Evolutionary conservation across 64 coral and sea anemone species (phyloP), one percentile per base, ranked within the genome.

Genomic region (Porites australiensis): DNA sequence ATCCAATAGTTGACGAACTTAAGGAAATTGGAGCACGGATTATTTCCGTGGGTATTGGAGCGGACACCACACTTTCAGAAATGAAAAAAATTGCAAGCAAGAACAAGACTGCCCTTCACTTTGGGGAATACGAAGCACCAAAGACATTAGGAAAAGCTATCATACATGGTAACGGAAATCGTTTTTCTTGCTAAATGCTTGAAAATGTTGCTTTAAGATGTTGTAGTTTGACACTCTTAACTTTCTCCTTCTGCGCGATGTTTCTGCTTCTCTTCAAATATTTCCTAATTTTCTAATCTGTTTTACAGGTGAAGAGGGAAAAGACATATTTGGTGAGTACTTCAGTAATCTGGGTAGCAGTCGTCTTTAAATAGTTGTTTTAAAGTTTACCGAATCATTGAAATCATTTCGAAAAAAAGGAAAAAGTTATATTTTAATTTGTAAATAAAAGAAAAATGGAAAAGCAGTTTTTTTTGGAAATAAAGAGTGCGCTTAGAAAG

Each of bases 91-190:
- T 79, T 59, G 54, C 53, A 3, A 27, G 13, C 9, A 16, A 23
- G 13, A 58, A 79, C 3, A 70, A 19, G 5, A 18, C 66, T 79
- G 77, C 77, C 11, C 77, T 79, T 79, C 53, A 52, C 21, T 79
- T 79, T 59, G 77, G 54, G 54, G 51, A 58, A 52, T 79, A 58
- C 54, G 77, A 79, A 43, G 20, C 49, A n/a, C 51, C 77, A 13
- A 79, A 50, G 12, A 79, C 77, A 58, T 10, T 79, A 13, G 77
- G 77, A 58, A 79, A 20, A 58, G 77, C 77, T 13, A 58, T 79
- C 54, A 58, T 79, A 79, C 77, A 58, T 13, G 77, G 77, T 58
- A 79, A 57, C 7, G 1, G 7, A 57, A 57, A 12, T 57, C 12
- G 54, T 57, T 57, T 57, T 57, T 12, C 54, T 4, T 57, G 54